Base-by-base conservation (phyloP, 2,797 vertebrate species). In the Brachymystax lenok region DNA sequence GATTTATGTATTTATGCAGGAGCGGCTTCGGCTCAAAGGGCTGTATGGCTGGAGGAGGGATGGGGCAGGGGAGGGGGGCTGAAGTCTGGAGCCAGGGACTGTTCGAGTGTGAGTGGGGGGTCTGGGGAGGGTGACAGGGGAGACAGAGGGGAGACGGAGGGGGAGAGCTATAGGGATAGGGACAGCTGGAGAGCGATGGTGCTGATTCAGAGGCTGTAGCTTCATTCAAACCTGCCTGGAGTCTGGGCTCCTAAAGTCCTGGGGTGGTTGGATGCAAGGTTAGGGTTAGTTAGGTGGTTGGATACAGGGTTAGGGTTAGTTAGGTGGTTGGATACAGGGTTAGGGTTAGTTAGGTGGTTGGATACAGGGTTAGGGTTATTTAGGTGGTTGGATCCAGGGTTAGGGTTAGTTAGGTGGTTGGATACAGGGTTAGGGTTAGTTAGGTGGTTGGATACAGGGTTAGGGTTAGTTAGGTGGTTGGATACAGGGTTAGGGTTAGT, bases 1-100 rank as follows among this genome's bases (percentile, higher is more conserved):
- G 85, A 94, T 93, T 92, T 91, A 92, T 94, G 90, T 88, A 93
- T 92, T 92, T 92, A 94, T 93, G 87, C 90, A 86, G 84, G 75
- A 68, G 73, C 80, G 87, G 83, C 89, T 84, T 76, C 61, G 79
- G 77, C 88, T 92, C 85, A 91, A 93, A 93, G 88, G 83, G 79
- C 79, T 79, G 70, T 64, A 79, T 86, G 82, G 74, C 83, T 82
- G 87, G 82, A n/a, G 21, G 27, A n/a, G 4, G 27, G 70, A 27
- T 35, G 24, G 28, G 69, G 40, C 2, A 46, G 74, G 74, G 81
- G 77, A 69, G 33, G 24, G 61, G 72, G 54, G n/a, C 74, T 78
- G 80, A 81, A 3, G 40, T 46, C 74, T 82, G 82, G 75, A 88
- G 85, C 89, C 85, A 81, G 84, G 88, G 88, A 91, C 80, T 70